These are phyloP conservation scores for Oxystoma pomonae DNA, from an alignment of 2,888 invertebrate species.

Conservation along the genomic window DNA sequence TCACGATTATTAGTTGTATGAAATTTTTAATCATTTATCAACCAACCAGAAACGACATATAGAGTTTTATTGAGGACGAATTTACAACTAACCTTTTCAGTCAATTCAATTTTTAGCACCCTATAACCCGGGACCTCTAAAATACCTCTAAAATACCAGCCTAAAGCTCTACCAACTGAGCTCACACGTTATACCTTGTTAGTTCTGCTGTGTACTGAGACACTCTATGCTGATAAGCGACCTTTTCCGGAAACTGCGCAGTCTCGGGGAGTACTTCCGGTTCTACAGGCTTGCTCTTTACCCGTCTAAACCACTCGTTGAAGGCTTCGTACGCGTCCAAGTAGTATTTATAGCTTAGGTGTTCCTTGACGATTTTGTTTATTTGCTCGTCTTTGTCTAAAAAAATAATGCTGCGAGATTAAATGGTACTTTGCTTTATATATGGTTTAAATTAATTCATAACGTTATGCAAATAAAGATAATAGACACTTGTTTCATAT, in stretches of 20 bases:
- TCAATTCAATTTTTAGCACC: no score
- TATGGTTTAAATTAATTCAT: no score
- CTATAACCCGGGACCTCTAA: no score
- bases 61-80: not conserved
- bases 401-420: no score
- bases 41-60: no score
- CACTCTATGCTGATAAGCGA: conserved; percentile 80
- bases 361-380: conserved; percentile 65
- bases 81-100: conserved; percentile 37
- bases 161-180: no score
- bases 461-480: no score
- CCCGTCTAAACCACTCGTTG: conserved; percentile 84
- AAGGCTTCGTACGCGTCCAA: conserved; percentile 84
- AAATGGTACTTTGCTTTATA: no score
- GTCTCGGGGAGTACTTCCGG: conserved; percentile 57
- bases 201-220: conserved; percentile 76
- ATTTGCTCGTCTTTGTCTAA: conserved; percentile 41
- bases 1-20: no score
- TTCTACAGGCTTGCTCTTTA: conserved; percentile 70
- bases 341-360: conserved; percentile 83
- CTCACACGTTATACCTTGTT: conserved; percentile 48
- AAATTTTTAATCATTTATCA: no score
- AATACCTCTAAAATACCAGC: not conserved
- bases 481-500: no score
- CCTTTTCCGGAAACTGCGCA: conserved; percentile 80